A percentile compares a stretch with the other conserved stretches of the same genome.
phyloP scores from a whole-genome alignment of 2,888 invertebrate genomes.

The Chrysolina haemoptera region DNA sequence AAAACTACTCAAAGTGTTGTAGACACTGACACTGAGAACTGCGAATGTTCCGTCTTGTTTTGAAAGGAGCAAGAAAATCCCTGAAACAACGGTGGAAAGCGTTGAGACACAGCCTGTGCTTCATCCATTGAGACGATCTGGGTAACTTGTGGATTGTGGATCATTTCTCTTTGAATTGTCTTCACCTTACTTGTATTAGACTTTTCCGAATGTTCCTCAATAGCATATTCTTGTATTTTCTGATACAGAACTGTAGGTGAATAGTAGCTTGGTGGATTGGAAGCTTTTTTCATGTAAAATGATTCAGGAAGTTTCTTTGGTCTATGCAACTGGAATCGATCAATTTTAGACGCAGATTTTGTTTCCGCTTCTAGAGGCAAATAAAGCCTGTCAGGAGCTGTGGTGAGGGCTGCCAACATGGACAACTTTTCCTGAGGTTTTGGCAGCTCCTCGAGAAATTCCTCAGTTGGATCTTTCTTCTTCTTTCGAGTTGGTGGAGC shows the following conservation, averaged over 20 bases:
- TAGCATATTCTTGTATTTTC: constrained; percentile 44
- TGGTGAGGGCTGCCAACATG: constrained; percentile 72
- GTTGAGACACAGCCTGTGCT: constrained; percentile 33
- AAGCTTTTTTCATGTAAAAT: constrained; percentile 55
- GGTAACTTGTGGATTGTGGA: constrained; percentile 48
- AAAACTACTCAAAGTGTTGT: constrained; percentile 52
- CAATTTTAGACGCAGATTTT: constrained; percentile 29
- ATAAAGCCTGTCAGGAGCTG: constrained; percentile 80
- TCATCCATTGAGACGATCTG: constrained; percentile 43
- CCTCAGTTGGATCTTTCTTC: constrained; percentile 64
- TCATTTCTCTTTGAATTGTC: constrained; percentile 52
- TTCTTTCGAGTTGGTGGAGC: constrained; percentile 54
- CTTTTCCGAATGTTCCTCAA: constrained; percentile 47
- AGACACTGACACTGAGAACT: constrained; percentile 60
- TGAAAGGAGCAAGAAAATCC: constrained; percentile 63
- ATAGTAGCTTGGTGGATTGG: constrained; percentile 57
- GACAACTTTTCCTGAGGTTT: constrained; percentile 63
- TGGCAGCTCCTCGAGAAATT: constrained; percentile 66
- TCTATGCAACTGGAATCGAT: constrained; percentile 49
- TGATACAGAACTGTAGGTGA: constrained; percentile 51
- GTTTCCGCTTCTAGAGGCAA: constrained; percentile 69
- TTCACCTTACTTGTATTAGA: constrained; percentile 46
- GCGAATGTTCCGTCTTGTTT: constrained; percentile 61
- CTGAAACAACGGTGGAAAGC: constrained; percentile 59
- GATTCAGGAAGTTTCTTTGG: constrained; percentile 58